Conservation (phyloP, 2,797 vertebrate species). For the Buceros bicornis region DNA sequence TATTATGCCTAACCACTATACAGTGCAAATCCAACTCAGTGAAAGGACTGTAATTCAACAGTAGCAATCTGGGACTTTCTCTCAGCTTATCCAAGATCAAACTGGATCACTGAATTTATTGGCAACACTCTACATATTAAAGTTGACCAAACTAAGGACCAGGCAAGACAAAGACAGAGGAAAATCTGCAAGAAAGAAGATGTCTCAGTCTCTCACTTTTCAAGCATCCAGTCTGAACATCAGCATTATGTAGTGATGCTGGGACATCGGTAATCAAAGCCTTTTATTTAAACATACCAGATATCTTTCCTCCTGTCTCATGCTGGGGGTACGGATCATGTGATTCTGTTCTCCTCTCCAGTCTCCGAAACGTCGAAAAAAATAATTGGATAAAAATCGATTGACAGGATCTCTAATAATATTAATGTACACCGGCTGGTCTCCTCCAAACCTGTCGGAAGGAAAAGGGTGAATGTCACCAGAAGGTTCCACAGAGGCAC, state of each 20-base stretch:
- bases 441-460: slow-evolving; percentile 91
- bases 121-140: neutral
- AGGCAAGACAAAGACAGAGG: neutral
- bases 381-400: slow-evolving; percentile 97
- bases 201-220: neutral
- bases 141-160: neutral
- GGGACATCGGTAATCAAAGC: neutral
- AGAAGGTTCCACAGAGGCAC: neutral
- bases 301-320: slow-evolving; percentile 98
- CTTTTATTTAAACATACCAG: slow-evolving; percentile 84
- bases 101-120: neutral
- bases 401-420: slow-evolving; percentile 97
- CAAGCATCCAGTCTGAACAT: neutral
- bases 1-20: neutral
- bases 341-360: slow-evolving; percentile 99
- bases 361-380: slow-evolving; percentile 98
- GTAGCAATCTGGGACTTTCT: neutral
- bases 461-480: slow-evolving; percentile 9
- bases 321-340: slow-evolving; percentile 95
- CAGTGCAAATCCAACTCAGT: neutral
- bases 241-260: neutral
- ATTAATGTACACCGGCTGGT: slow-evolving; percentile 97
- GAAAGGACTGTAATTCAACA: rapidly evolving
- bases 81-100: neutral
- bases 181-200: neutral